Evolutionary conservation across 2,113 vertebrate genomes (phyloP).

Genomic region (Bufo gargarizans): DNA sequence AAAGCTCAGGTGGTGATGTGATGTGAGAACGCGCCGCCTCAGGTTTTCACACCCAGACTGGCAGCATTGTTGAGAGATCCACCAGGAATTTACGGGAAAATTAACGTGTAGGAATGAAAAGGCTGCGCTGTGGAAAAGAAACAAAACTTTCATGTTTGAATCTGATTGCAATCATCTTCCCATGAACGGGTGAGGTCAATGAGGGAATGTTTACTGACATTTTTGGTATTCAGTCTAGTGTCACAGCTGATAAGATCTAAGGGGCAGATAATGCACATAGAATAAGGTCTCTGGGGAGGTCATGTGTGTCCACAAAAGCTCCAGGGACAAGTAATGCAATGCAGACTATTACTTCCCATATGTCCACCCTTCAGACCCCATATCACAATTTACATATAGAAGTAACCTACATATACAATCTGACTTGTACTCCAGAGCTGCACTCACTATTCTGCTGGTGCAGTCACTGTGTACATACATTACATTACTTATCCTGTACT

Average conservation of each 20-base stretch:
- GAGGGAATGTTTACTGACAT: conserved; percentile 2
- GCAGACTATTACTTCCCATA: background rate
- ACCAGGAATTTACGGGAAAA: conserved; percentile 19
- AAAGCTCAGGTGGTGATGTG: conserved; percentile 33
- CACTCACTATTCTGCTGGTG: background rate
- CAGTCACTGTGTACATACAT: no score
- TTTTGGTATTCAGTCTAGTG: background rate
- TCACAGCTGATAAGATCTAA: conserved; percentile 31
- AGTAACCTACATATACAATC: background rate
- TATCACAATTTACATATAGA: no score
- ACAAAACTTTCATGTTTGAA: background rate
- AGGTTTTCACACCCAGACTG: background rate
- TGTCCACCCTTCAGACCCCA: background rate
- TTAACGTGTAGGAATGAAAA: background rate
- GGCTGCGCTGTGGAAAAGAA: background rate
- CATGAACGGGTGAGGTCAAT: background rate
- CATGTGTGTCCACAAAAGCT: background rate
- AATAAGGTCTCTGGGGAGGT: conserved; percentile 10
- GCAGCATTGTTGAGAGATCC: conserved; percentile 3
- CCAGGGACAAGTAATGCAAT: background rate
- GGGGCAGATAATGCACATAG: background rate
- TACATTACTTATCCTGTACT: background rate
- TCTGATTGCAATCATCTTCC: conserved; percentile 8
- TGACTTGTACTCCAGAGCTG: background rate
- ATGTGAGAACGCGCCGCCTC: background rate